Evolutionary conservation across 2,888 invertebrate species (phyloP), one percentile per base, ranked within the genome.

Genomic region (Galerucella pusilla): DNA sequence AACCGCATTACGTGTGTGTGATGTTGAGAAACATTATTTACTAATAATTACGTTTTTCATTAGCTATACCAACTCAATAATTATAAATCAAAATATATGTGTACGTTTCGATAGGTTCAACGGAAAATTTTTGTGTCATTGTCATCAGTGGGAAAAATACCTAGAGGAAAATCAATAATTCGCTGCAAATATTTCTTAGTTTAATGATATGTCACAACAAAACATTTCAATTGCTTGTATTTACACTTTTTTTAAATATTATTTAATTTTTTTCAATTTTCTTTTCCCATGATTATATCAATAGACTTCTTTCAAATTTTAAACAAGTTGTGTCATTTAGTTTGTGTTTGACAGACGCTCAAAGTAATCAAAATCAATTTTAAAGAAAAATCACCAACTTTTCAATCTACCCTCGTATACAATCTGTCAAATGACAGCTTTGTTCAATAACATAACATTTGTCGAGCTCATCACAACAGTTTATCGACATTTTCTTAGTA

Each of bases 81-180:
- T 63, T 42, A 63, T 63, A 35, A 63, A 16, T 45, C 25, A 46
- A 12, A 65, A 45, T 14, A 63, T 7, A 12, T 63, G 42, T 42
- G 4, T 64, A 64, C 63, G 16, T 63, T 63, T 35, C n/a, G 12
- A 42, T 10, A 20, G 20, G n/a, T 42, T 64, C 14, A 42, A 11
- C 45, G 35, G 2, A n/a, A 14, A 42, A 10, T 28, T 68, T 45
- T 68, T 12, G 61, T 69, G 69, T 69, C 69, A 69, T 60, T 69
- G 69, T 49, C 69, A 61, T 61, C 6, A 42, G 35, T 35, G 52
- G 9, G 14, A 6, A 14, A 11, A 68, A 57, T 60, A 28, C 28
- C 28, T 28, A 10, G 57, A n/a, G 16, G 59, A 60, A 68, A 60
- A 68, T 68, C 25, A 10, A n/a, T 20, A 20, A 20, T 69, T 69